phyloP scores from a whole-genome alignment of 2,888 invertebrate species.

The Chrysotoxum bicinctum region DNA sequence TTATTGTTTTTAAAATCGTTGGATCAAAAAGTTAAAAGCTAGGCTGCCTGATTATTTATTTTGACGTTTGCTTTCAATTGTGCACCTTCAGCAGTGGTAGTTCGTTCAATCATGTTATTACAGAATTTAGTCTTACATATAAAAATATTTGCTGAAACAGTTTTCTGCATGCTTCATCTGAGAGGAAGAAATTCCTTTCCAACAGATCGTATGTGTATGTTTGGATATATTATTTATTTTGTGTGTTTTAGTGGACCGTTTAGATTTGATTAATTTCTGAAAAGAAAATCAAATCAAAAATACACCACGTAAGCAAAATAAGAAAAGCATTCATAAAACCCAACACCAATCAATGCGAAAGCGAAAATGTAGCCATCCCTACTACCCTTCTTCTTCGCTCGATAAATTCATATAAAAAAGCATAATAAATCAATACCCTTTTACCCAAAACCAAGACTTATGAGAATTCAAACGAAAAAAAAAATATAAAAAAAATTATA shows the following conservation, averaged over 20 bases:
- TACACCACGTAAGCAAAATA: neutral
- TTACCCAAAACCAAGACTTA: slow-evolving; percentile 31
- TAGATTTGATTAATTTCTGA: slow-evolving; percentile 2
- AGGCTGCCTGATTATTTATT: too few relatives aligned
- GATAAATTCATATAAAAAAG: slow-evolving; percentile 46
- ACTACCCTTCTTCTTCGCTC: neutral
- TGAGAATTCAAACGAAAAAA: slow-evolving; percentile 40
- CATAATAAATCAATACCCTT: slow-evolving; percentile 62
- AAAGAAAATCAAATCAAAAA: neutral
- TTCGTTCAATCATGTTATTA: too few relatives aligned
- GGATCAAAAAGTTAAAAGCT: too few relatives aligned
- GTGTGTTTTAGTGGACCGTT: neutral
- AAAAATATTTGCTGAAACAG: too few relatives aligned
- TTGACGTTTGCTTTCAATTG: too few relatives aligned
- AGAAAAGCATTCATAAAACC: slow-evolving; percentile 5
- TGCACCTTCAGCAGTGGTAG: too few relatives aligned
- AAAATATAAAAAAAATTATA: slow-evolving; percentile 52
- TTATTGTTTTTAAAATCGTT: too few relatives aligned
- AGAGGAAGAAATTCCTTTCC: too few relatives aligned
- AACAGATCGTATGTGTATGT: too few relatives aligned
- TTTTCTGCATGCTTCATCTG: too few relatives aligned
- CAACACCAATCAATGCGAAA: neutral
- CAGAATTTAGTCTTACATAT: too few relatives aligned
- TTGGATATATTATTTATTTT: neutral
- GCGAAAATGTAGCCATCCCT: neutral